Evolutionary conservation across 2,888 invertebrate genomes (phyloP).

Genomic region (Mycogona germanica): DNA sequence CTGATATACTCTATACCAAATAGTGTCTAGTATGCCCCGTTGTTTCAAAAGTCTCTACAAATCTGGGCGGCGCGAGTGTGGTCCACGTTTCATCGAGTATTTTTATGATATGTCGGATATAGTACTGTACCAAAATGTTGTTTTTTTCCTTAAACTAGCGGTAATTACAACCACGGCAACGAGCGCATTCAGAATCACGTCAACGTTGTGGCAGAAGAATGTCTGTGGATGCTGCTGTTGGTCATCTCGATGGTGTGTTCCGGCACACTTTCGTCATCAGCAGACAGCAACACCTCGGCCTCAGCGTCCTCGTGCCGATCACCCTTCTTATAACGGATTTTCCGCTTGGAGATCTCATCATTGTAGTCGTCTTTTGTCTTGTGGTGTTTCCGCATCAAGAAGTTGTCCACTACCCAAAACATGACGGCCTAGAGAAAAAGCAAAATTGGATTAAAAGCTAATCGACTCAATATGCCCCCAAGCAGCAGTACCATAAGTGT

Average conservation of each 20-base stretch:
- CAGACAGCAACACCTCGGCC: conserved; percentile 49
- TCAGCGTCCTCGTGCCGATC: conserved; percentile 46
- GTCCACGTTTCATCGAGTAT: background rate
- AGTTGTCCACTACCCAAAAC: conserved; percentile 78
- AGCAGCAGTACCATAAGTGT: too few species aligned
- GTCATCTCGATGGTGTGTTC: background rate
- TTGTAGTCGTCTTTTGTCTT: conserved; percentile 13
- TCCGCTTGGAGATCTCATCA: conserved; percentile 2
- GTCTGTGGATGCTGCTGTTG: background rate
- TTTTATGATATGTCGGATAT: background rate
- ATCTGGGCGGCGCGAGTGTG: background rate
- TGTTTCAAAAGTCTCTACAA: background rate
- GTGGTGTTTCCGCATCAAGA: conserved; percentile 46
- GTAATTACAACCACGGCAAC: too few species aligned
- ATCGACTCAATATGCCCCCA: too few species aligned
- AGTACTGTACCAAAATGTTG: too few species aligned
- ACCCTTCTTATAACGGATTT: conserved; percentile 25
- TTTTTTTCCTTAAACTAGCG: too few species aligned
- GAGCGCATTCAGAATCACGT: background rate
- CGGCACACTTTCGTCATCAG: conserved; percentile 39
- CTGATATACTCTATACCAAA: too few species aligned
- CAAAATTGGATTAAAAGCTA: conserved; percentile 8
- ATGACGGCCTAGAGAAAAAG: conserved; percentile 53
- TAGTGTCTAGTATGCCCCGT: too few species aligned
- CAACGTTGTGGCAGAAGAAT: background rate